Percentiles rank a stretch among this genome's conserved stretches.
Evolutionary conservation across 2,888 invertebrate species (phyloP).

Genomic region (Machimus rusticus): DNA sequence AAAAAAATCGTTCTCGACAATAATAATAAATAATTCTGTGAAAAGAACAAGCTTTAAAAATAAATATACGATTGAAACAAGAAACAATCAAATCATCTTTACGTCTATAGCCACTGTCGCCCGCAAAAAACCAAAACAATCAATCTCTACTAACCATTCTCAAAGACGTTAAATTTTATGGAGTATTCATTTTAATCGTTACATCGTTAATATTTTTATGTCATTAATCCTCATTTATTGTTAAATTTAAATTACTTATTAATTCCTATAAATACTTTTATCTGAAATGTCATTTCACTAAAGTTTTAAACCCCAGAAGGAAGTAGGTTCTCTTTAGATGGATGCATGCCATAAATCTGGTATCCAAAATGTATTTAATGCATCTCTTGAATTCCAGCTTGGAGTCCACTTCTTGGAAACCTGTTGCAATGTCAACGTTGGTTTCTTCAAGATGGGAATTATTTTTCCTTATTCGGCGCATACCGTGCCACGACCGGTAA

Average conservation of each 20-base stretch:
- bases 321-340: neutral
- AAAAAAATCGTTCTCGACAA: no score
- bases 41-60: no score
- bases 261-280: neutral
- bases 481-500: neutral
- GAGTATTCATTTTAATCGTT: no score
- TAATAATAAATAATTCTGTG: no score
- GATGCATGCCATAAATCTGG: neutral
- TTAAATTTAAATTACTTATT: neutral
- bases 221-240: neutral
- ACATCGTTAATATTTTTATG: neutral
- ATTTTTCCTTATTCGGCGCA: neutral
- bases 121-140: no score
- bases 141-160: no score
- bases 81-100: no score
- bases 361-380: neutral
- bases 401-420: neutral
- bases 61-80: no score
- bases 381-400: neutral
- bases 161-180: neutral
- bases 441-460: neutral
- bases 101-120: no score
- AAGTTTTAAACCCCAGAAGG: neutral
- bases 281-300: neutral
- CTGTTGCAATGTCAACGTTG: neutral